Conservation (phyloP, 2,888 invertebrate genomes). For the Watsonalla binaria region DNA sequence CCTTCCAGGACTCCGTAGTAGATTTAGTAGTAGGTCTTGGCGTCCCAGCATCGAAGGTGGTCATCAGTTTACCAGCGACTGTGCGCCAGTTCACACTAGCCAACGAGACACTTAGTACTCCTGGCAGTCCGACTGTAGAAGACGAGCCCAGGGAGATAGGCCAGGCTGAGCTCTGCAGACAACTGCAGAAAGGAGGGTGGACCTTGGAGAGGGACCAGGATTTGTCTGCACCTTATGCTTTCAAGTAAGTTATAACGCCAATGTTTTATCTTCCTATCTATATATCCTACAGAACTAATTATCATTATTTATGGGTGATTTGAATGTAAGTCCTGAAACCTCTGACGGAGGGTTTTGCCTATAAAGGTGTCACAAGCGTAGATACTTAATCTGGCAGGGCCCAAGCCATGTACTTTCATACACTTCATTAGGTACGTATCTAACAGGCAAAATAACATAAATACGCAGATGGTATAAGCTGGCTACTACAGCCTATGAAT, state of each 20-base stretch:
- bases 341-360: too few species aligned
- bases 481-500: too few species aligned
- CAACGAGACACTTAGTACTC: conserved; percentile 82
- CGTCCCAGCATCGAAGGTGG: conserved; percentile 83
- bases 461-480: too few species aligned
- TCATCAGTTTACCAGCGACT: conserved; percentile 84
- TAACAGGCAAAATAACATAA: too few species aligned
- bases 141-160: conserved; percentile 76
- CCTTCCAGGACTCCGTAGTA: conserved; percentile 83
- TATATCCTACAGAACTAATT: too few species aligned
- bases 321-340: too few species aligned
- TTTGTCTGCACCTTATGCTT: conserved; percentile 87
- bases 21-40: conserved; percentile 85
- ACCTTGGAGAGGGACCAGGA: conserved; percentile 88
- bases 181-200: conserved; percentile 81
- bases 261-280: neutral
- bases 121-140: conserved; percentile 81
- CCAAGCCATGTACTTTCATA: too few species aligned
- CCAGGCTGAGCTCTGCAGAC: conserved; percentile 80
- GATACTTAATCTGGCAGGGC: too few species aligned
- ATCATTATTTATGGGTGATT: too few species aligned
- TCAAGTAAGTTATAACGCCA: conserved; percentile 64
- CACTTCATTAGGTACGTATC: too few species aligned
- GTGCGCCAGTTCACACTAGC: conserved; percentile 83
- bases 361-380: too few species aligned